Evolutionary conservation across 2,797 vertebrate species (phyloP).

Genomic region (Yasuhikotakia modesta): DNA sequence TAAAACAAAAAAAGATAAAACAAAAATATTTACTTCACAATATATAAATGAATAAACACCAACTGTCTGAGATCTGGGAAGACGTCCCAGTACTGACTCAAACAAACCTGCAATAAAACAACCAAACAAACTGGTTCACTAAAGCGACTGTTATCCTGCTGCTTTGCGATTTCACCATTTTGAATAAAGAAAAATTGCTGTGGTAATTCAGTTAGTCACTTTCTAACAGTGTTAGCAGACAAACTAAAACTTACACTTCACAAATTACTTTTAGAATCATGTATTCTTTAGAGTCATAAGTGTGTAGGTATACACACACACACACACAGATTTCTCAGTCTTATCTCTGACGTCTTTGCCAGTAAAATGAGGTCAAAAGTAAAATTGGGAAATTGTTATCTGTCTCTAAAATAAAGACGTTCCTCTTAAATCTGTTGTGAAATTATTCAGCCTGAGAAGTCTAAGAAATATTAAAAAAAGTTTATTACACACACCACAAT

Average conservation of each 20-base stretch:
- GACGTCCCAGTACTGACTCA: neutral
- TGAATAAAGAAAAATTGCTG: neutral
- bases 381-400: neutral
- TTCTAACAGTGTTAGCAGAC: neutral
- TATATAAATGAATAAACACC: neutral
- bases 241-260: neutral
- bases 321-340: neutral
- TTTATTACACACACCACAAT: neutral
- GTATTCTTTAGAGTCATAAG: neutral
- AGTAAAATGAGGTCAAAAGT: conserved; percentile 4
- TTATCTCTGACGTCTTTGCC: conserved; percentile 4
- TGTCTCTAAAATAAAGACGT: neutral
- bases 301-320: no score
- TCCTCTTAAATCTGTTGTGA: conserved; percentile 16
- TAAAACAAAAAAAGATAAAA: neutral
- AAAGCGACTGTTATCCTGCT: neutral
- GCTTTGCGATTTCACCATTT: neutral
- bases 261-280: neutral
- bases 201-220: neutral
- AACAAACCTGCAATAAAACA: neutral
- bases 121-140: neutral
- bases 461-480: neutral
- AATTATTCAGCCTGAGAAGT: neutral
- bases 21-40: neutral
- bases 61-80: neutral